Base-by-base conservation (phyloP, 2,888 invertebrate genomes). In the Nemoura dubitans region DNA sequence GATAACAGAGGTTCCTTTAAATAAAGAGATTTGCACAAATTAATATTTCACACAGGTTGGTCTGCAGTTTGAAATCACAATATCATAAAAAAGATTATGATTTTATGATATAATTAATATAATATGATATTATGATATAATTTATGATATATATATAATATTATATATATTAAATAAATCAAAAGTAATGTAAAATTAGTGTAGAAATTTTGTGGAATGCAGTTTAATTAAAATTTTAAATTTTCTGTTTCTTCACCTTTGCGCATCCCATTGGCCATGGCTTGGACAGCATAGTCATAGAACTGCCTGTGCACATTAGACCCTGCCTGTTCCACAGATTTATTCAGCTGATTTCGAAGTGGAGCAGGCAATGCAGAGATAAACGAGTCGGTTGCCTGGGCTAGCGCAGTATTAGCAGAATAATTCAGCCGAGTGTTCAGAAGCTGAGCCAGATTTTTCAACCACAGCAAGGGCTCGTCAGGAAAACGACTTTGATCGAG, bases 221-320 rank as follows among this genome's bases (percentile, higher is more conserved):
- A n/a, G n/a, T n/a, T n/a, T n/a, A n/a, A n/a, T n/a, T n/a, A n/a
- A n/a, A n/a, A n/a, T n/a, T n/a, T n/a, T n/a, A n/a, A n/a, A n/a
- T n/a, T n/a, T n/a, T n/a, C n/a, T n/a, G n/a, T n/a, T n/a, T n/a
- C n/a, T n/a, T n/a, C n/a, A 92, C 95, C 95, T 92, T 95, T 95
- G 84, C 94, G 94, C 93, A 96, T 94, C 89, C 96, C 96, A 89
- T 94, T 94, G 5, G 95, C 95, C 92, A 96, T 93, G 25, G 94
- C 93, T 7, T 94, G 94, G 26, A 96, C 91, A 59, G 95, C 94
- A 36, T 94, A 94, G 90, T 96, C 95, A 89, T 94, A 96, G 91
- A 96, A 96, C 88, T 95, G 91, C 89, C 95, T 94, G 6, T 93
- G 91, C 89, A 94, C 95, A 6, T 93, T 92, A 88, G 93, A 93